Evolutionary conservation across 2,888 invertebrate genomes (phyloP), one percentile per base, ranked within the genome.

Genomic region (Philereme transversata): DNA sequence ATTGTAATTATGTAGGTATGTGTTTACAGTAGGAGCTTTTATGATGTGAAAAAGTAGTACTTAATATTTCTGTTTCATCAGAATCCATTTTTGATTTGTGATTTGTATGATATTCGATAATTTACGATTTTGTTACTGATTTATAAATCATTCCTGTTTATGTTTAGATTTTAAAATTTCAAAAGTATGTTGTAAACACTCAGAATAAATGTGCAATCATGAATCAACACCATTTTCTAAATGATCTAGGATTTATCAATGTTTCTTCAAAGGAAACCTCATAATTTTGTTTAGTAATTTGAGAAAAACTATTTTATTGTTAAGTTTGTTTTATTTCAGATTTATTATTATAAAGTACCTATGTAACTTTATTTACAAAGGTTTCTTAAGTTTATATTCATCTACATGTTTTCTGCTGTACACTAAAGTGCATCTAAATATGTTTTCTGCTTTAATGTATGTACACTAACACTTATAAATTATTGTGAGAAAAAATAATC

Each of bases 271-370:
- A 53, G 9, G 22, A 45, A 44, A 40, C 4, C 8, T 9, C n/a
- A 41, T 8, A n/a, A 41, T 9, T 41, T 45, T 45, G 4, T 5
- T 11, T 45, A 3, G 5, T 45, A 10, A 45, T 45, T 45, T 45
- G 5, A 7, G 40, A 54, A 34, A 22, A 4, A 45, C 33, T 40
- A 46, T 54, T 46, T 10, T 54, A 50, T 60, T 47, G 47, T 49
- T 63, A 63, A 51, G 62, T 58, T 55, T 63, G 45, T 46, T 62
- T 48, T 63, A 49, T 55, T 48, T 52, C 11, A 55, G 35, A 47
- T 60, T 41, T 50, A 54, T 46, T 49, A 60, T 43, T 59, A 53
- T 40, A 47, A 51, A 57, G 43, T 35, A 38, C 44, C 44, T 36
- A 36, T 36, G 36, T 50, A 38, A 56, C 33, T 45, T 22, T 41